A percentile compares a stretch with the other conserved stretches of the same genome.
Conservation (phyloP, 2,113 vertebrate species). For the Chaenocephalus aceratus region DNA sequence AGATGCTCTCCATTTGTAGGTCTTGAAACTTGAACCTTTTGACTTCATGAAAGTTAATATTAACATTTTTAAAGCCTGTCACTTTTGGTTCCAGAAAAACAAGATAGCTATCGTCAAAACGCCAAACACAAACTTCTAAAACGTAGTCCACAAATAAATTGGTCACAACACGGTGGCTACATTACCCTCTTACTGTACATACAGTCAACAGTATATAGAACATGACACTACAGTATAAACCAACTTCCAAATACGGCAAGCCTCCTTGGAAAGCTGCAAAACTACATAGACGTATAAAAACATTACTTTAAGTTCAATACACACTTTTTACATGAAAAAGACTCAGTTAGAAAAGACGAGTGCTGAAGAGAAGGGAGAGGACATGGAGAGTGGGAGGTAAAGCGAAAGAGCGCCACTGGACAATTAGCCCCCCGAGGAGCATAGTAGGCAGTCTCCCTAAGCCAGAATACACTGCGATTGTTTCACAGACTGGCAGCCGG, state of each 20-base stretch:
- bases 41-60: too few species aligned
- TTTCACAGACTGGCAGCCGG: conserved; percentile 36
- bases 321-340: neutral
- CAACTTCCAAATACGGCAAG: neutral
- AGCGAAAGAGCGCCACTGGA: conserved; percentile 55
- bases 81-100: too few species aligned
- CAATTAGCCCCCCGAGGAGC: conserved; percentile 76
- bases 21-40: too few species aligned
- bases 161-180: too few species aligned
- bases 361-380: conserved; percentile 28
- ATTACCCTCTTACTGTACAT: too few species aligned
- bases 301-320: neutral
- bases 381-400: conserved; percentile 53
- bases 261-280: neutral
- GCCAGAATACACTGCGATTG: conserved; percentile 44
- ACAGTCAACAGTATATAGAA: neutral
- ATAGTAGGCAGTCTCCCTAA: conserved; percentile 65
- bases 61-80: too few species aligned
- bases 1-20: too few species aligned
- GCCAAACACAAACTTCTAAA: too few species aligned
- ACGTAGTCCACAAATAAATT: too few species aligned
- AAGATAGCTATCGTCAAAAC: too few species aligned
- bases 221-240: neutral
- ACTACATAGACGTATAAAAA: neutral
- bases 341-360: neutral